Conservation (phyloP, 2,888 invertebrate genomes). For the Salticus scenicus region DNA sequence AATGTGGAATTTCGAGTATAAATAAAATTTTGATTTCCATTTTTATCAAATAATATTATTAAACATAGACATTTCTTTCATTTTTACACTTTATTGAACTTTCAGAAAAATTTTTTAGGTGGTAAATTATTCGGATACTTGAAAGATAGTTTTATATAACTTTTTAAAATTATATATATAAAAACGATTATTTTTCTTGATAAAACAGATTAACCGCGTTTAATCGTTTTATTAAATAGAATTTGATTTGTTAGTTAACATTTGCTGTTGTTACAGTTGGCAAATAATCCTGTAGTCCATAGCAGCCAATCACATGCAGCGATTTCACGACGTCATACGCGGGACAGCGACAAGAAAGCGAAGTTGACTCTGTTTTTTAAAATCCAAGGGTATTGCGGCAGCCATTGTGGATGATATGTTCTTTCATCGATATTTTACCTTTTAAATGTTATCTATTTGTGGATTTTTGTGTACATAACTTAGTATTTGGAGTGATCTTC, state of each 20-base stretch:
- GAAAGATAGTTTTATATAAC: too few species aligned
- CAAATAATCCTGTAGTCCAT: slow-evolving; percentile 41
- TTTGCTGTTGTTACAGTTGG: slow-evolving; percentile 40
- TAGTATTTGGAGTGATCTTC: neutral
- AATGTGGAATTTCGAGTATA: too few species aligned
- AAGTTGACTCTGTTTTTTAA: slow-evolving; percentile 49
- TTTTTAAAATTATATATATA: too few species aligned
- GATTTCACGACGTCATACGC: slow-evolving; percentile 48
- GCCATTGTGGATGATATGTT: slow-evolving; percentile 38
- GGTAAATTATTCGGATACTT: too few species aligned
- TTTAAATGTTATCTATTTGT: neutral
- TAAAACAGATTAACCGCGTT: slow-evolving; percentile 10
- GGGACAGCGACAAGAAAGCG: slow-evolving; percentile 55
- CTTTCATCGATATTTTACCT: neutral
- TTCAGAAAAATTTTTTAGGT: too few species aligned
- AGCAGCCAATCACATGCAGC: slow-evolving; percentile 38
- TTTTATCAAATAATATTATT: too few species aligned
- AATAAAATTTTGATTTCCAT: too few species aligned
- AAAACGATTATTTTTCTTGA: too few species aligned
- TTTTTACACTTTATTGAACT: too few species aligned
- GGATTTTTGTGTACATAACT: neutral
- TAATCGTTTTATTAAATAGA: neutral
- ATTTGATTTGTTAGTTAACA: slow-evolving; percentile 26
- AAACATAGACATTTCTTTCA: too few species aligned
- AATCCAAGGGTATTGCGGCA: slow-evolving; percentile 54